Evolutionary conservation across 2,888 invertebrate species (phyloP), one percentile per base, ranked within the genome.

Genomic region (Hedychridium roseum): DNA sequence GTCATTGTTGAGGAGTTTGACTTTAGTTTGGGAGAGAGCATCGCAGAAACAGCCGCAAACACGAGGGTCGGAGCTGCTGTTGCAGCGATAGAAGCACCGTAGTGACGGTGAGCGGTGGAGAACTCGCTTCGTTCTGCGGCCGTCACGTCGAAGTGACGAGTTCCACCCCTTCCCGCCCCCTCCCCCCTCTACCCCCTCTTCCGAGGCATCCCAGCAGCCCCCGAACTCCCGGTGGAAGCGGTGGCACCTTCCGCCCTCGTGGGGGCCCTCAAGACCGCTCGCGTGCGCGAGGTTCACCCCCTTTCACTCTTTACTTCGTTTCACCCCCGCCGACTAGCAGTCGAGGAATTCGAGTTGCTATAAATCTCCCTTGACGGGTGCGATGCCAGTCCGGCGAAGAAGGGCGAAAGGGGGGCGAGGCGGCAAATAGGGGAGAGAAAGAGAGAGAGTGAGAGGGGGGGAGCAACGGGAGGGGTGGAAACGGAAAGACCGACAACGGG

Each of bases 261-360:
- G 35, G 20, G 20, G 35, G 35, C 35, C 18, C 35, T 20, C 35
- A 48, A 48, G 48, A 43, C 55, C 51, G 5, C 12, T 26, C 23
- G 11, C 21, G 2, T 20, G 11, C 36, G 18, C 38, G 18, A 26
- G 38, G 38, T 46, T 35, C 39, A 43, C 38, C 46, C 51, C 36
- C 52, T 35, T 48, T 43, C 55, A 55, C 56, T 54, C 53, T 57
- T 50, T 44, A 49, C 41, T 43, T 48, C 44, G 44, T 45, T 43
- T 58, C 56, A 60, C 59, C 58, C 55, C 57, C 51, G 67, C 64
- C 73, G 74, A 74, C 74, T 74, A 73, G 73, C 74, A 76, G 77
- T 76, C 74, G 73, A 76, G 76, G 76, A 78, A 78, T 78, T 78
- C 76, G 78, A 78, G 77, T 78, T 77, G 70, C 76, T 73, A 78